Evolutionary conservation across 2,888 invertebrate species (phyloP).

Genomic region (Caenorhabditis doughertyi): DNA sequence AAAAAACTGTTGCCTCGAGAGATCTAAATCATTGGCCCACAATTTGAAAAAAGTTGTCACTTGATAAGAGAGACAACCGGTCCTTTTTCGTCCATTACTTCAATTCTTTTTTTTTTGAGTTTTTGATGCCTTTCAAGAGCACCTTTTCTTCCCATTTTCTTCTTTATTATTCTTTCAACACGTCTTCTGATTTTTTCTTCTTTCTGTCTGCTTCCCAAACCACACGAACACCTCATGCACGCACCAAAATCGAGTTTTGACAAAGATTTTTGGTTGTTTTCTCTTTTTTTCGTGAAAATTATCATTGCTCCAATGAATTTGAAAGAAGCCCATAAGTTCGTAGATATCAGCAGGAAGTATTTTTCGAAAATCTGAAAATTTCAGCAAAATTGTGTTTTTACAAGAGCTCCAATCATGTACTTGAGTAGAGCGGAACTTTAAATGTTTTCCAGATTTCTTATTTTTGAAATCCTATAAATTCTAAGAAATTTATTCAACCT

Average conservation of each 20-base stretch:
- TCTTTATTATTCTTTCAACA: constrained; percentile 31
- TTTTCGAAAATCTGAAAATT: neutral
- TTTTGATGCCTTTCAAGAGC: constrained; percentile 20
- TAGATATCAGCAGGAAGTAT: neutral
- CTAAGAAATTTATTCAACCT: no score
- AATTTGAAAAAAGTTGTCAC: constrained; percentile 1
- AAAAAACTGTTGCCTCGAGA: constrained; percentile 9
- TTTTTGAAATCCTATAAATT: no score
- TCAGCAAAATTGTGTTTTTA: no score
- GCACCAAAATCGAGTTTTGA: constrained; percentile 13
- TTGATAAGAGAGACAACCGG: constrained; percentile 13
- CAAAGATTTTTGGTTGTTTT: neutral
- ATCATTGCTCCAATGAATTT: constrained; percentile 6
- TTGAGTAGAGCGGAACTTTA: no score
- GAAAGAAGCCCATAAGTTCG: neutral
- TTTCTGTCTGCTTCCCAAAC: constrained; percentile 1
- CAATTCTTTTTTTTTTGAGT: no score
- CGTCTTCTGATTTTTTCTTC: constrained; percentile 27
- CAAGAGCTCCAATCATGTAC: no score
- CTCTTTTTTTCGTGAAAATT: neutral
- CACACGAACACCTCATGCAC: constrained; percentile 27
- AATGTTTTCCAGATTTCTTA: no score
- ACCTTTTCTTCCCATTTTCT: neutral
- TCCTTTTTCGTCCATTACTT: no score
- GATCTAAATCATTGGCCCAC: constrained; percentile 14